Evolutionary conservation across 2,113 vertebrate genomes (phyloP).

Genomic region (Centropristis striata): DNA sequence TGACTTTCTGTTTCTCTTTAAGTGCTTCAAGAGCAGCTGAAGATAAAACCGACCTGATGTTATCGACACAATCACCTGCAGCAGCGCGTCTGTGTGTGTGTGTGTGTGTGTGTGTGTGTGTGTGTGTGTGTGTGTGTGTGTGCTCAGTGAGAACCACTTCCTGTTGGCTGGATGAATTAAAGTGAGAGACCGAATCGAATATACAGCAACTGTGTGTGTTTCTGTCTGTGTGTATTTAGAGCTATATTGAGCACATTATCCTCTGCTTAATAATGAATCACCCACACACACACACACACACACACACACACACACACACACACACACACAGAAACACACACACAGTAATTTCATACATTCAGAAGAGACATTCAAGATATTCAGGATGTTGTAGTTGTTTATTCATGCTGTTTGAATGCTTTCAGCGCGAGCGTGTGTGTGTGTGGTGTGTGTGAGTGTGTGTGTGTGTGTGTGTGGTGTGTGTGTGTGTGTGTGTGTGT

Average conservation of each 20-base stretch:
- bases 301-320: slow-evolving; percentile 1
- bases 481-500: slow-evolving; percentile 21
- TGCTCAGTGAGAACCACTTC: too few species aligned
- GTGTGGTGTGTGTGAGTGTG: slow-evolving; percentile 25
- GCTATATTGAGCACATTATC: slow-evolving; percentile 50
- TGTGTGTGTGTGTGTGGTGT: slow-evolving; percentile 24
- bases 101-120: too few species aligned
- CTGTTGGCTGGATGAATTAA: too few species aligned
- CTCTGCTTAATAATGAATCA: slow-evolving; percentile 40
- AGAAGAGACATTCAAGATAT: background rate
- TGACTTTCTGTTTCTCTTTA: too few species aligned
- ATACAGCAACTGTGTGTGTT: too few species aligned
- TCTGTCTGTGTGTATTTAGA: background rate
- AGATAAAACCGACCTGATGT: too few species aligned
- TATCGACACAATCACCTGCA: too few species aligned
- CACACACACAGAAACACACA: slow-evolving; percentile 9
- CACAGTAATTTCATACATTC: background rate
- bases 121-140: too few species aligned
- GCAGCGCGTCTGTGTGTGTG: too few species aligned
- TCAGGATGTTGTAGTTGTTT: background rate
- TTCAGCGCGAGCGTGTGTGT: slow-evolving; percentile 13
- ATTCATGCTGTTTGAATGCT: slow-evolving; percentile 1
- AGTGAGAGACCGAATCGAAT: too few species aligned
- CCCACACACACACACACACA: slow-evolving; percentile 18
- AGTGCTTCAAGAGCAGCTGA: too few species aligned